phyloP scores from a whole-genome alignment of 2,797 vertebrate species.

The Sandelia bainsii region DNA sequence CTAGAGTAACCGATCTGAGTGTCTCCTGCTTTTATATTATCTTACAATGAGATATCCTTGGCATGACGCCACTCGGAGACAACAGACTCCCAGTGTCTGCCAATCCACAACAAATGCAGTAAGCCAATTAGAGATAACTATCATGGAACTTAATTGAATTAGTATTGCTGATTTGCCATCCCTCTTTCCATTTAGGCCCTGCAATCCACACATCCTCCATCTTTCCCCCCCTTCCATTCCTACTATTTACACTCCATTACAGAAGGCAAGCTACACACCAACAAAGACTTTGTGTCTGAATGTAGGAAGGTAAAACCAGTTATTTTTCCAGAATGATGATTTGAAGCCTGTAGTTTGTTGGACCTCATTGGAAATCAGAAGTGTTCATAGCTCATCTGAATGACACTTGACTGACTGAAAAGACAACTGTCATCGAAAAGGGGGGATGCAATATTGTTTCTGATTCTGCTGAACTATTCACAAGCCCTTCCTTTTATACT shows the following conservation, averaged over 20 bases:
- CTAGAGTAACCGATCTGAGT: too few relatives aligned
- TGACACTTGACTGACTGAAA: too few relatives aligned
- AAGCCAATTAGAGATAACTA: slow-evolving; percentile 69
- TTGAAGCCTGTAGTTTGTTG: too few relatives aligned
- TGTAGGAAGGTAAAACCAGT: background rate
- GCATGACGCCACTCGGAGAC: slow-evolving; percentile 21
- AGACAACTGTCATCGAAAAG: too few relatives aligned
- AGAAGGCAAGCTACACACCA: slow-evolving; percentile 6
- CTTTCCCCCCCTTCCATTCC: background rate
- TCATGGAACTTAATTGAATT: slow-evolving; percentile 61
- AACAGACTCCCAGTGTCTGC: slow-evolving; percentile 50
- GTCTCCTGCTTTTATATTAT: slow-evolving; percentile 12
- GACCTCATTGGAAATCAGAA: too few relatives aligned
- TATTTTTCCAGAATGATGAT: background rate
- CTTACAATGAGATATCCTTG: background rate
- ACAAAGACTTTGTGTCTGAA: background rate
- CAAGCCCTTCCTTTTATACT: too few relatives aligned
- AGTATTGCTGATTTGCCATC: slow-evolving; percentile 56
- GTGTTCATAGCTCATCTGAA: too few relatives aligned
- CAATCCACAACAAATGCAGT: slow-evolving; percentile 46
- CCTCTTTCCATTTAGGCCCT: slow-evolving; percentile 48
- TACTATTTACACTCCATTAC: background rate
- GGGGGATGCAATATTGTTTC: too few relatives aligned
- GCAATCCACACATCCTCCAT: slow-evolving; percentile 11
- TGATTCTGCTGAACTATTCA: too few relatives aligned